Conservation (phyloP, 35 echinoderm and acorn worm genomes). For the Ptychodera flava region DNA sequence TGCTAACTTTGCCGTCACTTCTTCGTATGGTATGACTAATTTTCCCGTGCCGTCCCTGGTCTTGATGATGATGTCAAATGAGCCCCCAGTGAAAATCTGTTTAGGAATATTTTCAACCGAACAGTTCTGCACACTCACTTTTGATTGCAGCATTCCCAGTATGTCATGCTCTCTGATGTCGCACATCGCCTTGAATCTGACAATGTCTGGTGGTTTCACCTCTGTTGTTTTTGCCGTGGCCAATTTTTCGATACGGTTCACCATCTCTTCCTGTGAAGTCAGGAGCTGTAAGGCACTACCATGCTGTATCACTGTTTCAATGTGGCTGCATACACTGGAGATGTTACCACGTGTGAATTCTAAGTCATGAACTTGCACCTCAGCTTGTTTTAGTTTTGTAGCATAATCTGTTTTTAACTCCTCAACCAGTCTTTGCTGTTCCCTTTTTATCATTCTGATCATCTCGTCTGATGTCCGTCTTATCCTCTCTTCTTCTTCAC, state of each 20-base stretch:
- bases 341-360: neutral
- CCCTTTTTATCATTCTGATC: conserved; percentile 40
- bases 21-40: no score
- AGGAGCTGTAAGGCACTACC: neutral
- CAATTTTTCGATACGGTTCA: neutral
- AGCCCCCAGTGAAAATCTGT: no score
- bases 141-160: no score
- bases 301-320: neutral
- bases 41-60: no score
- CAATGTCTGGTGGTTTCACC: neutral
- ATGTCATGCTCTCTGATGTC: neutral
- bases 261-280: neutral
- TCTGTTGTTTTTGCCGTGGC: neutral
- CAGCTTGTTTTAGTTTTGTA: neutral
- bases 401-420: neutral
- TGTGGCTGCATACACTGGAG: neutral
- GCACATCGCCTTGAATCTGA: neutral
- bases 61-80: no score
- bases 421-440: neutral
- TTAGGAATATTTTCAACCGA: no score
- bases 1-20: no score
- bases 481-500: conserved; percentile 25
- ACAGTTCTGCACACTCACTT: no score
- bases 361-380: neutral
- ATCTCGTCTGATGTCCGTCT: conserved; percentile 42